Conservation (phyloP, 2,797 vertebrate genomes). For the Eremophila alpestris region DNA sequence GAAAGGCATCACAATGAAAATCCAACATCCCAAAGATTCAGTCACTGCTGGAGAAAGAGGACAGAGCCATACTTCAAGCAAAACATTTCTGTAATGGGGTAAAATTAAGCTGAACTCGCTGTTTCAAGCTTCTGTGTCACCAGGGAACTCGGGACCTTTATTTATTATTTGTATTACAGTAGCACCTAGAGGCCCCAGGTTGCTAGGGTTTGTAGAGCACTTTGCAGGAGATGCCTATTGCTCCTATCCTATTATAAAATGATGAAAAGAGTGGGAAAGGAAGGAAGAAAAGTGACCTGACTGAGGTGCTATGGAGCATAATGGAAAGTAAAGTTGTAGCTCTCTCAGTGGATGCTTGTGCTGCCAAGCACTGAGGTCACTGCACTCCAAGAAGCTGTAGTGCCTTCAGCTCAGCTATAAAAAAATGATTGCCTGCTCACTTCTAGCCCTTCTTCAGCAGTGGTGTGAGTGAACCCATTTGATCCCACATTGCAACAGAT, state of each 20-base stretch:
- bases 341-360: rapidly evolving
- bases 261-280: not conserved
- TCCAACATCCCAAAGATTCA: not conserved
- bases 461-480: not conserved
- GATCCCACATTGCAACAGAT: not conserved
- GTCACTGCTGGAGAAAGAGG: not conserved
- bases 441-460: not conserved
- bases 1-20: not conserved
- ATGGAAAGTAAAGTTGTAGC: not conserved
- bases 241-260: not conserved
- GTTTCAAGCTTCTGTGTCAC: not conserved
- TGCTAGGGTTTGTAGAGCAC: not conserved
- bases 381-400: not conserved
- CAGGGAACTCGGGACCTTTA: not conserved
- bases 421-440: not conserved
- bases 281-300: not conserved
- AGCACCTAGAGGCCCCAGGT: constrained; percentile 29
- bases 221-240: not conserved
- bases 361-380: not conserved
- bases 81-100: rapidly evolving
- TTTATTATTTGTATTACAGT: constrained; percentile 45
- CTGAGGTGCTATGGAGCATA: not conserved
- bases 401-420: not conserved
- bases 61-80: not conserved
- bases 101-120: not conserved